Evolutionary conservation across 2,888 invertebrate species (phyloP), one percentile per base, ranked within the genome.

Genomic region (Drosophila recens): DNA sequence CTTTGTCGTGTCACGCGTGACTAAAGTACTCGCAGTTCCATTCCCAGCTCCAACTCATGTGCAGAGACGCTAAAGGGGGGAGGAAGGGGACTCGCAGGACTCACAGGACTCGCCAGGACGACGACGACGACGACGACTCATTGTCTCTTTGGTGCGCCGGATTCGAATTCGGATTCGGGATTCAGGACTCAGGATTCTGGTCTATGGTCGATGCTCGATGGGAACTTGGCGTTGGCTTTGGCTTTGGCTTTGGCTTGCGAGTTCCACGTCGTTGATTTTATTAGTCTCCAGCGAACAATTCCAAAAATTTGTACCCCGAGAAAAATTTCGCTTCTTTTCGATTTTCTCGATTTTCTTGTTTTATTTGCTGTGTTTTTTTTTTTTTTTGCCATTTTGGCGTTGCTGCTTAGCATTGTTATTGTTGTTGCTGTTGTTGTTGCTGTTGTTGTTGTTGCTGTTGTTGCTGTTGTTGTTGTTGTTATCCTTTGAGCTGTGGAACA

Each of bases 221-320:
- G 89, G 84, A 85, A 85, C 89, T 27, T 27, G 90, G n/a, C n/a
- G n/a, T n/a, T n/a, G n/a, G n/a, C n/a, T n/a, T n/a, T n/a, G 90
- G 23, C 23, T 23, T 23, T 23, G 23, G 23, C 23, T 23, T 23
- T 23, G 23, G 89, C 90, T 92, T 90, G 80, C 79, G 85, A 91
- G 92, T 92, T 92, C 90, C 92, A 91, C 91, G 87, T 91, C 92
- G 92, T 92, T 92, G 92, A 91, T 92, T 92, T 92, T 92, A 92
- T 92, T 92, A 92, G 92, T 92, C 92, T 92, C 92, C 79, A 90
- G 92, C 91, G 92, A 91, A 91, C 91, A 92, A 92, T 92, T 92
- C 90, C 74, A 89, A 89, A 91, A 90, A 90, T 90, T 91, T 90
- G 86, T 90, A 79, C 87, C 79, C 79, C 78, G 67, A 86, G 80